A percentile compares a stretch with the other conserved stretches of the same genome.
These are phyloP conservation scores for Drosophila macrospina DNA, from an alignment of 2,888 invertebrate species.

Conservation along the genomic window DNA sequence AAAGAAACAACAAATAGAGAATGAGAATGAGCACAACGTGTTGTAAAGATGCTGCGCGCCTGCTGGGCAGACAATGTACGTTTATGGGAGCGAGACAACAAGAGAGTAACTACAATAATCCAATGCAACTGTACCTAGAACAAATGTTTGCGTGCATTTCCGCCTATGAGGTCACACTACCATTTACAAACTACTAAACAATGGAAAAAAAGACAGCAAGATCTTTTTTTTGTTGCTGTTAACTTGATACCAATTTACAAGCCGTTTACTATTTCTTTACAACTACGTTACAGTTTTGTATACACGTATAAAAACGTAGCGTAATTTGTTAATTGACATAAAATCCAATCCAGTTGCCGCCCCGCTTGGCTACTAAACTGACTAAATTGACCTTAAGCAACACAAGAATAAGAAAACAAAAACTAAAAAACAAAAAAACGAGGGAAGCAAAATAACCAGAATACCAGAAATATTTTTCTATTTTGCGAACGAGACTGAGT, in stretches of 20 bases:
- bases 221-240: constrained; percentile 32
- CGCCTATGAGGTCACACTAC: constrained; percentile 69
- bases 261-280: constrained; percentile 38
- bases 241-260: constrained; percentile 70
- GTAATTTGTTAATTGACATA: constrained; percentile 47
- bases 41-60: constrained; percentile 32
- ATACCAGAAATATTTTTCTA: constrained; percentile 65
- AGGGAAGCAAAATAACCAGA: constrained; percentile 66
- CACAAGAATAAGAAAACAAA: constrained; percentile 2
- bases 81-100: constrained; percentile 31
- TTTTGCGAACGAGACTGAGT: constrained; percentile 76
- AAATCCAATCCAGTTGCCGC: constrained; percentile 42
- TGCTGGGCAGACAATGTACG: constrained; percentile 30
- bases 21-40: constrained; percentile 12
- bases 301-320: constrained; percentile 34
- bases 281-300: constrained; percentile 38
- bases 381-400: constrained; percentile 44
- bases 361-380: constrained; percentile 44
- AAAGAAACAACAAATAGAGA: constrained; percentile 11
- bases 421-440: constrained; percentile 34
- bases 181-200: constrained; percentile 61
- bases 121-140: constrained; percentile 57
- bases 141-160: constrained; percentile 61
- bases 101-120: constrained; percentile 48
- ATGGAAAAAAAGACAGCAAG: constrained; percentile 33